Base-by-base conservation (phyloP, 2,113 vertebrate species). In the Elephas maximus region DNA sequence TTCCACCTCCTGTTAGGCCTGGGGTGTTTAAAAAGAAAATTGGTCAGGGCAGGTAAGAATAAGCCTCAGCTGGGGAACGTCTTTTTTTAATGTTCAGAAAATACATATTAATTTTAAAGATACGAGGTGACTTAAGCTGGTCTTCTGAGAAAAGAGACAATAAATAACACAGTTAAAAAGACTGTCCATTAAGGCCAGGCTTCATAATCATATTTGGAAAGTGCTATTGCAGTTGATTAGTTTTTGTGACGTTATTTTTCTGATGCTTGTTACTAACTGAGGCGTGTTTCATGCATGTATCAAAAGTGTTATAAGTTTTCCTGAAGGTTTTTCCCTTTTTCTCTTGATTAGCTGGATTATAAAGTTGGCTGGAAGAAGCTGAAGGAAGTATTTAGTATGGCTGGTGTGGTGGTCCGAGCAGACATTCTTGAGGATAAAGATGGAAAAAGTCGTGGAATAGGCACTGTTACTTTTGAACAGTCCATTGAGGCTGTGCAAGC, bases 291-390 rank as follows among this genome's bases (percentile, higher is more conserved):
- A 4, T 79, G 81, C 26, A 71, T 80, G 44, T 20, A 18, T 6
- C 80, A 23, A 85, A 71, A 74, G 8, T 90, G 41, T 28, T 80
- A 18, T 69, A 24, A 37, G 17, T 28, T 0, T 60, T 96, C 57
- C 21, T 65, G 74, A 86, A 11, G 14, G 87, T 91, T 97, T 57
- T 73, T 41, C 0, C 53, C 81, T 81, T 91, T 97, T 87, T 33
- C 97, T 96, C 57, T 94, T n/a, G 26, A 79, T 79, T 92, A 99
- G 99, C 98, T 99, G 98, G 99, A 99, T 98, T 99, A 99, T 99
- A 99, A 99, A 98, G 99, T 99, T 76, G 99, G 99, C 53, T 99
- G 99, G 99, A 99, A 99, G 99, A 99, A 99, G 97, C 98, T 99
- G 98, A 99, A 99, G 77, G 99, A 99, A 98, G 99, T 99, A 6